A percentile compares a stretch with the other conserved stretches of the same genome.
Evolutionary conservation across 2,888 invertebrate species (phyloP).

Genomic region (Phyllotreta striolata): DNA sequence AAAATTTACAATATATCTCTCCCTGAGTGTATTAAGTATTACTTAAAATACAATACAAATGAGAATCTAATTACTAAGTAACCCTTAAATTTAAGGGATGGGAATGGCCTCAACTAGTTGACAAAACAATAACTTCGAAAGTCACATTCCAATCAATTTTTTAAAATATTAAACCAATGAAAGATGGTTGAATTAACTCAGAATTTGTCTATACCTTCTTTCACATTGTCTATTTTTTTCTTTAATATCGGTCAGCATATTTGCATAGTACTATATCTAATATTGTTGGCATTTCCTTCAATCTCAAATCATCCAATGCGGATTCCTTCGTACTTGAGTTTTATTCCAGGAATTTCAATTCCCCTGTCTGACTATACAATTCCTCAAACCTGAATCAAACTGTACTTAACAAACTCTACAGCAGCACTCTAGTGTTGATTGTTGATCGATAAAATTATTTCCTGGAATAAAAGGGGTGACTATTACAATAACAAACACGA

Average conservation of each 20-base stretch:
- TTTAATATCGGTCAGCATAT: conserved; percentile 1
- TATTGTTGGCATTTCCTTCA: conserved; percentile 1
- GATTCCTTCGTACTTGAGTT: no score
- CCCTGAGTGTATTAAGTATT: no score
- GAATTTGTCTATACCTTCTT: conserved; percentile 9
- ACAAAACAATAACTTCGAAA: no score
- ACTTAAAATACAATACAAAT: no score
- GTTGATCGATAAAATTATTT: conserved; percentile 2
- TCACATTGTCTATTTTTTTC: conserved; percentile 8
- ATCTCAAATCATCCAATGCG: background rate
- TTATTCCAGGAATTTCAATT: background rate
- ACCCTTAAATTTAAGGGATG: no score
- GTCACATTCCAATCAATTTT: no score
- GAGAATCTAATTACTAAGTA: no score
- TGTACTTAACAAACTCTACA: background rate
- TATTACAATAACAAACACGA: conserved; percentile 8
- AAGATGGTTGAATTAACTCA: conserved; percentile 1
- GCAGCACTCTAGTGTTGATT: background rate
- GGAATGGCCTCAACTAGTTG: no score
- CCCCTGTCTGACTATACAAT: background rate
- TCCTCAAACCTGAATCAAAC: background rate
- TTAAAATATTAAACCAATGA: no score
- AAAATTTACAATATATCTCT: no score
- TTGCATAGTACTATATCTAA: conserved; percentile 15
- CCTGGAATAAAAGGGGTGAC: conserved; percentile 7